Evolutionary conservation across 2,797 vertebrate species (phyloP), one percentile per base, ranked within the genome.

Genomic region (Neosilurus mollespiculum): DNA sequence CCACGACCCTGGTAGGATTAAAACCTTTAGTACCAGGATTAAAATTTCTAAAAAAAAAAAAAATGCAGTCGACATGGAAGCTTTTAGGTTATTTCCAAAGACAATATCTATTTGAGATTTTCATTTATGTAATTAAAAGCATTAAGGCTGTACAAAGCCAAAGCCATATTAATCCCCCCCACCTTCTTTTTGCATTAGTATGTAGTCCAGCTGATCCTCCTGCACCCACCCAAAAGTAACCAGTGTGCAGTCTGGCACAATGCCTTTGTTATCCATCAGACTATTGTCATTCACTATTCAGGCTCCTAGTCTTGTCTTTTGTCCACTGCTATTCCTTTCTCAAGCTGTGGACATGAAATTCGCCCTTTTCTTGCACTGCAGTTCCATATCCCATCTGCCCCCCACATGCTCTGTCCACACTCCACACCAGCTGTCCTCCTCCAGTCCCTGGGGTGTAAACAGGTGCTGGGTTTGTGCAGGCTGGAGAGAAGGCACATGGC

Each of bases 211-310:
- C 90, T 93, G 91, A 94, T 93, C 87, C 78, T 87, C 78, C 49
- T 81, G 54, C 80, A 83, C 85, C 86, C 82, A 64, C 51, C 66
- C 81, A 77, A 84, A 89, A 87, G 81, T 86, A 87, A 84, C 88
- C 85, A 76, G 73, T 43, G 87, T 90, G 89, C 87, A 86, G 81
- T 89, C 91, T 85, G 73, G 88, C 89, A 92, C 91, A 93, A 93
- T 92, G 90, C 91, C 88, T 93, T 94, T 94, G 92, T 94, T 92
- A 91, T 91, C 91, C 86, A 84, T 91, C 88, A 88, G 92, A 93
- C 89, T 89, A 87, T 89, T 82, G 84, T 90, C 91, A 92, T 93
- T 90, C 90, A 85, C 91, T 89, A 93, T 93, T 93, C 93, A 93
- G 87, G 86, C 88, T 87, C 89, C 89, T 90, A 59, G 67, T 84